Evolutionary conservation across 2,797 vertebrate genomes (phyloP).

Genomic region (Orientallactaga sibirica): DNA sequence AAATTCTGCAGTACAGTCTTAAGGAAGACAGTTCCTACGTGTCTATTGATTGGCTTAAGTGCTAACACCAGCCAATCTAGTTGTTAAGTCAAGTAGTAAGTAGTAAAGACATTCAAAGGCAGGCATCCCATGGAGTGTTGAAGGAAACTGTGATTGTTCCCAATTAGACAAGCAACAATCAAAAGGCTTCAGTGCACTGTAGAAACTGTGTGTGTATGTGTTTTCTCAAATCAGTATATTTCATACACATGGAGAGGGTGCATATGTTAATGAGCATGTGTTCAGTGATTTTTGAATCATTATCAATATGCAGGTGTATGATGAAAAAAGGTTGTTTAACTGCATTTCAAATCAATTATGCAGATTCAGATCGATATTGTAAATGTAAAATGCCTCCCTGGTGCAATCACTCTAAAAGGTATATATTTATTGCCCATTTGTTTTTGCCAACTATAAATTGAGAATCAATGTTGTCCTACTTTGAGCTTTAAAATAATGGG

Average conservation of each 20-base stretch:
- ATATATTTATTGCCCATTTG: constrained; percentile 78
- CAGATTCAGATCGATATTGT: constrained; percentile 82
- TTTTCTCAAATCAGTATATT: not conserved
- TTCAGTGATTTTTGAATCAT: constrained; percentile 15
- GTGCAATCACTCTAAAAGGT: constrained; percentile 69
- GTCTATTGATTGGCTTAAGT: constrained; percentile 55
- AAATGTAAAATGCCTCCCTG: constrained; percentile 77
- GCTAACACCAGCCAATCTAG: constrained; percentile 30
- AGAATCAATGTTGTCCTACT: constrained; percentile 78
- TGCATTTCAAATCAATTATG: constrained; percentile 82
- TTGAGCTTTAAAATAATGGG: constrained; percentile 75
- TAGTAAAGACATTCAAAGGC: constrained; percentile 47
- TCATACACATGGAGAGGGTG: accelerated
- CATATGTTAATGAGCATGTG: not conserved
- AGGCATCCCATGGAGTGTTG: not conserved
- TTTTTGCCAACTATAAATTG: constrained; percentile 82
- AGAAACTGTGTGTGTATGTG: not conserved
- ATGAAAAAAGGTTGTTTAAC: constrained; percentile 66
- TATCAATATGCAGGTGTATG: constrained; percentile 31
- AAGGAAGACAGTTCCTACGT: constrained; percentile 1
- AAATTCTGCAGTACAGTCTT: constrained; percentile 60
- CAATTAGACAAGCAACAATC: not conserved
- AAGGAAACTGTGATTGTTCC: constrained; percentile 8
- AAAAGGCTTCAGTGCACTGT: not conserved
- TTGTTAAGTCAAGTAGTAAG: constrained; percentile 61